These are phyloP conservation scores for Heliconius hewitsoni DNA, from an alignment of 1,140 invertebrate species.

Conservation along the genomic window DNA sequence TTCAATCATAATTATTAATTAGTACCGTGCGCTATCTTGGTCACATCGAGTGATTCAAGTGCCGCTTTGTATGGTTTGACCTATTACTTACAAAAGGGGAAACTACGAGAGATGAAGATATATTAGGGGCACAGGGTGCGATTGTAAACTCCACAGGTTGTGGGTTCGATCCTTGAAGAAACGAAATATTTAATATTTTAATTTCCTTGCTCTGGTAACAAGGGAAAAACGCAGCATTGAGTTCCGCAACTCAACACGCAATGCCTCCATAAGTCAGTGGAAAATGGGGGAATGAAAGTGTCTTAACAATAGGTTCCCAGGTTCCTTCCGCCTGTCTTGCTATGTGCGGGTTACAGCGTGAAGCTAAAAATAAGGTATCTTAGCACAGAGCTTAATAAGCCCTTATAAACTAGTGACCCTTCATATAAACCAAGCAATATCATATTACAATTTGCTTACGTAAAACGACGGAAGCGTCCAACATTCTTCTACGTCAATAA, in stretches of 20 bases:
- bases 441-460: not conserved
- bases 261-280: too few species aligned
- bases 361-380: not conserved
- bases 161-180: not conserved
- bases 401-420: not conserved
- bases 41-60: slow-evolving; percentile 28
- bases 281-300: too few species aligned
- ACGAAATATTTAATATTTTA: not conserved
- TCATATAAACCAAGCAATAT: not conserved
- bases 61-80: slow-evolving; percentile 14
- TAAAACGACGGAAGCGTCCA: not conserved
- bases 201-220: not conserved
- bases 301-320: too few species aligned
- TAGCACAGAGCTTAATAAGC: not conserved
- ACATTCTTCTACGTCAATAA: not conserved
- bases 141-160: too few species aligned
- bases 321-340: too few species aligned
- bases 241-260: too few species aligned
- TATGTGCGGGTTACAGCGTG: too few species aligned
- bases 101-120: too few species aligned
- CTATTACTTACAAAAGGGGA: not conserved
- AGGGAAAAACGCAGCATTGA: too few species aligned
- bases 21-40: slow-evolving; percentile 18
- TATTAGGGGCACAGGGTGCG: too few species aligned
- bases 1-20: not conserved